Percentiles rank a stretch among this genome's conserved stretches.
Evolutionary conservation across 2,888 invertebrate species (phyloP).

Genomic region (Antheraea assamensis): DNA sequence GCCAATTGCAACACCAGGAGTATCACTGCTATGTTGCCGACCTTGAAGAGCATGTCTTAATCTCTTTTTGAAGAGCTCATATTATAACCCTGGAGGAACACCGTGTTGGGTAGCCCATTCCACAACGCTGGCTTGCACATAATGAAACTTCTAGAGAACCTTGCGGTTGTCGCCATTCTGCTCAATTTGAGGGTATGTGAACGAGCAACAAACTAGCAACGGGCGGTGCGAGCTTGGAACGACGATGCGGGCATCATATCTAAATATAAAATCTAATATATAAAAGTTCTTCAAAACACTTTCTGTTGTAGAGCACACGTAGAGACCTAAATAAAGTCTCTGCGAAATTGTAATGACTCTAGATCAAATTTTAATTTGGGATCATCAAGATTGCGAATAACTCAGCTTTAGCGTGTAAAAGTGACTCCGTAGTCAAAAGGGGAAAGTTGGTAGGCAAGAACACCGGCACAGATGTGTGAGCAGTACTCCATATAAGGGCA

Average conservation of each 20-base stretch:
- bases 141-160: no score
- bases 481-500: neutral
- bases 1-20: no score
- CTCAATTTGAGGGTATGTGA: no score
- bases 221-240: no score
- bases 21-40: neutral
- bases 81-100: no score
- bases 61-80: neutral
- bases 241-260: neutral
- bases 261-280: no score
- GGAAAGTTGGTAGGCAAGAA: neutral
- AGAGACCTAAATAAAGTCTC: neutral
- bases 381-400: neutral
- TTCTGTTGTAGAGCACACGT: neutral
- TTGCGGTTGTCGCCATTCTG: no score
- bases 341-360: neutral
- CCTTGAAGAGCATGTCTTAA: neutral
- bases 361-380: neutral
- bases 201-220: no score
- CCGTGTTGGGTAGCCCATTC: no score
- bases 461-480: neutral
- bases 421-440: neutral
- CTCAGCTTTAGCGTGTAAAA: no score
- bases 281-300: neutral
- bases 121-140: no score